Evolutionary conservation across 2,888 invertebrate genomes (phyloP), one percentile per base, ranked within the genome.

Genomic region (Argyresthia goedartella): DNA sequence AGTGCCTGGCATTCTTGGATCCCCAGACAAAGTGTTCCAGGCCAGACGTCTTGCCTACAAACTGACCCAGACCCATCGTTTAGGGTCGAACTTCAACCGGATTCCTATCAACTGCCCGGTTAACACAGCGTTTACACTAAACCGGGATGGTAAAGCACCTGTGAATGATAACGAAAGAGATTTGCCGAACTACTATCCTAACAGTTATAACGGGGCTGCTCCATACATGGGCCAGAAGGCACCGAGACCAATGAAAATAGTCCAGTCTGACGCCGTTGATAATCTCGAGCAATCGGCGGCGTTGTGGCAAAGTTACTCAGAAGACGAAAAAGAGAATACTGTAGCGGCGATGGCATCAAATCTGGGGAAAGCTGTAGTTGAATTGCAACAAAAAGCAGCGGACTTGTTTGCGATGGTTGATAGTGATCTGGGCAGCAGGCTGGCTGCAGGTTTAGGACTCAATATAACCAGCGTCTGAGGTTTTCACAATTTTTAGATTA

Each of bases 151-250:
- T 0, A 85, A 89, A 4, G 91, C 91, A 88, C 82, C 89, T 44
- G 81, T 89, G 41, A 76, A 85, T 35, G 89, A 91, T 61, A 95
- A 94, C 69, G 93, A 94, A 76, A 90, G 89, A 11, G 92, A 91
- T 10, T 92, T 93, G 0, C 96, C 96, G 3, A 96, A 96, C 73
- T 97, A 96, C 71, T 94, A 89, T 78, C 96, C 96, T 0, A 97
- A 97, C 81, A 95, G 95, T 60, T 97, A 95, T 74, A 79, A 87
- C 56, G 96, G 96, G 0, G 95, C 95, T 0, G 89, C 91, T 59
- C 90, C 90, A 56, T 90, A 91, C 63, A 88, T 90, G 0, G 85
- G 90, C 3, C 92, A 92, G 1, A 89, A 89, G 59, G 39, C 25
- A 25, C 25, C 39, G 39, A 39, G n/a, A n/a, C 39, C n/a, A n/a